Base-by-base conservation (phyloP, 1,140 invertebrate genomes). In the Aphelenchoides besseyi region DNA sequence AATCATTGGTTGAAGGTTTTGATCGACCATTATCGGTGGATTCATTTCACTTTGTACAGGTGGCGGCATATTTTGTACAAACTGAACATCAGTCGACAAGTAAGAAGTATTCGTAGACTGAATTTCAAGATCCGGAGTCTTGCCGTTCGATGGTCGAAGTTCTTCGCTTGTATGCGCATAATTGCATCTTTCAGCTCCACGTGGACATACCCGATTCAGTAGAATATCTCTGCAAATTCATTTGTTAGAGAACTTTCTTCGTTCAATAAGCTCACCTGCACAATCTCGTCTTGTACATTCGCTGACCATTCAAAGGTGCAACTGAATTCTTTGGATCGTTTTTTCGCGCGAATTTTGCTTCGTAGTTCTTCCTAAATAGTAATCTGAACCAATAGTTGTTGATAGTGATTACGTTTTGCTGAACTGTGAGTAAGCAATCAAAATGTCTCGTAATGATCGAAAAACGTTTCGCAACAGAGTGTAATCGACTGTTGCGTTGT, bases 131-230 rank as follows among this genome's bases (percentile, higher is more conserved):
- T 59, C 55, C 12, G 55, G 55, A 28, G 18, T 59, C 18, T 59
- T 59, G 5, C 55, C 55, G 18, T 59, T 59, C 26, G 55, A 59
- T 23, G 55, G 55, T 9, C 78, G 73, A 18, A 95, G 86, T 85
- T 97, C 93, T 70, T 93, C 91, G 71, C 92, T 90, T 5, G 91
- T 92, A 85, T 96, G 93, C 32, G 92, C 92, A 87, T 94, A 95
- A 0, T 92, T 94, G 85, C 94, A 97, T 79, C 90, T 90, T 23
- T 89, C 89, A 2, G 92, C 91, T n/a, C n/a, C n/a, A 30, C 93
- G 87, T 0, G 93, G 93, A 86, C 93, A 96, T 35, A 88, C 89
- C 0, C 91, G 89, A 16, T 91, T 87, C 1, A 90, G 86, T 0
- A 90, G 88, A 2, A 93, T 86, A 85, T 95, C 93, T 2, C 93